Percentiles rank a stretch among this genome's conserved stretches.
These are phyloP conservation scores for Xiphorhynchus erythropygius DNA, from an alignment of 2,797 vertebrate genomes.

Conservation along the genomic window DNA sequence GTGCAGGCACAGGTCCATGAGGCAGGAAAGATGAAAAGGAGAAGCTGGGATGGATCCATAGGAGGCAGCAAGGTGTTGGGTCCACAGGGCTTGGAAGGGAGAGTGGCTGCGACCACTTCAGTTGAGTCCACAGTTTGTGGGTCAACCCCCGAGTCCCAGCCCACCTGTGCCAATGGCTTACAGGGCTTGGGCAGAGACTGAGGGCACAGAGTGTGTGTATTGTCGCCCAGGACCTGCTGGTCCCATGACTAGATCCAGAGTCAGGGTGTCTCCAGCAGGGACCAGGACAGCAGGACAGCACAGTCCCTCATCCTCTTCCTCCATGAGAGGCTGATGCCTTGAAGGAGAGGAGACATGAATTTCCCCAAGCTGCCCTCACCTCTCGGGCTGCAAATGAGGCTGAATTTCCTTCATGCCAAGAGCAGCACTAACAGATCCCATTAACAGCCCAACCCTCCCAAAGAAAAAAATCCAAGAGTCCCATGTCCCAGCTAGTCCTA, in stretches of 20 bases:
- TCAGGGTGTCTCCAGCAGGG: not conserved
- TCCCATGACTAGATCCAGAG: not conserved
- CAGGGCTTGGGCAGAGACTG: not conserved
- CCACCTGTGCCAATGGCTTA: not conserved
- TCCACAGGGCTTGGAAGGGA: not conserved
- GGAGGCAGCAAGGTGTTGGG: not conserved
- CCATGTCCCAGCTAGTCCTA: not conserved
- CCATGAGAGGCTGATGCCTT: rapidly evolving
- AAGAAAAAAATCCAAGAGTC: not conserved
- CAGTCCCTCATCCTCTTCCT: not conserved
- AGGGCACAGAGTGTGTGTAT: not conserved
- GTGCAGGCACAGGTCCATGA: not conserved
- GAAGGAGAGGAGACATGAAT: not conserved
- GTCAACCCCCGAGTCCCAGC: not conserved
- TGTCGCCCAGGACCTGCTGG: not conserved
- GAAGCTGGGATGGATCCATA: not conserved
- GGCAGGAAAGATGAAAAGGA: not conserved
- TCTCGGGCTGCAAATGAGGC: rapidly evolving
- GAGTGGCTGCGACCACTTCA: not conserved
- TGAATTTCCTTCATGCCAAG: rapidly evolving
- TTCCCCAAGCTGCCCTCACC: not conserved
- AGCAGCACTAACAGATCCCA: not conserved
- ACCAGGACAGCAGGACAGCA: not conserved
- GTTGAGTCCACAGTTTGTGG: not conserved
- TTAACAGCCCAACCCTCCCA: not conserved